Base-by-base conservation (phyloP, 2,113 vertebrate species). In the Muntiacus muntjak region DNA sequence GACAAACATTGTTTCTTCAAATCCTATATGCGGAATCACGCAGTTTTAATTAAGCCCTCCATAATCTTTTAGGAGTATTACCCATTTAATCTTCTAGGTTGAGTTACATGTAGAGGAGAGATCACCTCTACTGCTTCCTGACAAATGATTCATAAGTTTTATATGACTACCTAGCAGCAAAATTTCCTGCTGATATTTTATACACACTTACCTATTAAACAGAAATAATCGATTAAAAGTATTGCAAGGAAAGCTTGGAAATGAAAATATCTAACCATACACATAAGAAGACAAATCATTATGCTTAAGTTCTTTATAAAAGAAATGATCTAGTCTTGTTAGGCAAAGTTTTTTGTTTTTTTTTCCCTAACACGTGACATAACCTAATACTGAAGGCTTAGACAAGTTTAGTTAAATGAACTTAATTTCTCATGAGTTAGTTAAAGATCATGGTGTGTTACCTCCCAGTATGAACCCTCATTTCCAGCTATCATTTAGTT, bases 361-460 rank as follows among this genome's bases (percentile, higher is more conserved):
- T 43, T 43, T 67, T 17, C 3, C 19, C 36, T 83, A 74, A 43
- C 60, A 33, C 17, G 5, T 97, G 62, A 33, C 21, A 71, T 9
- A 79, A 16, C 33, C 7, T 67, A 43, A 91, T 43, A 86, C 40
- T 76, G 47, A 95, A 81, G 47, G 8, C 7, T 90, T 87, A 58
- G 55, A 82, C 33, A 64, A 92, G 33, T 43, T 87, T 94, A 93
- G 64, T 57, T 93, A 81, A 83, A 50, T 64, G 33, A 85, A 96
- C 16, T 95, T 82, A 67, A 79, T 89, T 95, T 97, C 57, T 98
- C 58, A 57, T 76, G 87, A 94, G 40, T 71, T 86, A 82, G 84
- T 43, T 95, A 89, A 89, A 84, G 82, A 94, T 76, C 64, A 40
- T 55, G 54, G 25, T 95, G 82, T 62, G 14, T 50, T 84, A 12